Evolutionary conservation across 2,888 invertebrate genomes (phyloP).

Genomic region (Apotomis turbidana): DNA sequence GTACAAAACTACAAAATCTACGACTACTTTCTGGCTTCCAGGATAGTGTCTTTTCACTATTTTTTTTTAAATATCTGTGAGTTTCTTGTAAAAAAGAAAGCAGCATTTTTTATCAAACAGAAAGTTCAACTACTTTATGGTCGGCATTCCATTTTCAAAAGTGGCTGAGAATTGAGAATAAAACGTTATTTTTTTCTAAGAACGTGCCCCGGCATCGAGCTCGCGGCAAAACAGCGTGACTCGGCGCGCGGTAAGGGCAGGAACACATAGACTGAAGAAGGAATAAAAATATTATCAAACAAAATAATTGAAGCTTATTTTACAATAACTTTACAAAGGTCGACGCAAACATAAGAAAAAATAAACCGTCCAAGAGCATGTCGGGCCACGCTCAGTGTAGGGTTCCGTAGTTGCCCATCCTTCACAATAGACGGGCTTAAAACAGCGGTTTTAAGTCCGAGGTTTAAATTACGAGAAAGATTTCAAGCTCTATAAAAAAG

Average conservation of each 20-base stretch:
- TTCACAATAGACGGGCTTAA: too few relatives aligned
- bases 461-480: too few relatives aligned
- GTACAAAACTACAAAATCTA: too few relatives aligned
- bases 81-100: background rate
- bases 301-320: too few relatives aligned
- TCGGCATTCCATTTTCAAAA: slow-evolving; percentile 36
- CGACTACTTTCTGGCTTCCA: background rate
- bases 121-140: slow-evolving; percentile 20
- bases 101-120: slow-evolving; percentile 23
- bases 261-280: background rate
- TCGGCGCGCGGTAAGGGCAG: slow-evolving; percentile 21
- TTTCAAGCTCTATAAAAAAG: too few relatives aligned
- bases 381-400: too few relatives aligned
- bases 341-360: too few relatives aligned
- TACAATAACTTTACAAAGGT: too few relatives aligned
- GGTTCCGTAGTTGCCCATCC: too few relatives aligned
- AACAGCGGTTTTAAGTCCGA: too few relatives aligned
- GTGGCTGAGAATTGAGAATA: slow-evolving; percentile 31
- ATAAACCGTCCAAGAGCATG: too few relatives aligned
- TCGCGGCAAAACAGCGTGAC: slow-evolving; percentile 41
- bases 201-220: slow-evolving; percentile 41
- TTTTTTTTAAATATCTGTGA: slow-evolving; percentile 3
- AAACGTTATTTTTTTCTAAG: slow-evolving; percentile 37
- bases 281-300: too few relatives aligned
- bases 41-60: background rate